These are phyloP conservation scores for Lamproptera curius DNA, from an alignment of 2,888 invertebrate species.

Conservation along the genomic window DNA sequence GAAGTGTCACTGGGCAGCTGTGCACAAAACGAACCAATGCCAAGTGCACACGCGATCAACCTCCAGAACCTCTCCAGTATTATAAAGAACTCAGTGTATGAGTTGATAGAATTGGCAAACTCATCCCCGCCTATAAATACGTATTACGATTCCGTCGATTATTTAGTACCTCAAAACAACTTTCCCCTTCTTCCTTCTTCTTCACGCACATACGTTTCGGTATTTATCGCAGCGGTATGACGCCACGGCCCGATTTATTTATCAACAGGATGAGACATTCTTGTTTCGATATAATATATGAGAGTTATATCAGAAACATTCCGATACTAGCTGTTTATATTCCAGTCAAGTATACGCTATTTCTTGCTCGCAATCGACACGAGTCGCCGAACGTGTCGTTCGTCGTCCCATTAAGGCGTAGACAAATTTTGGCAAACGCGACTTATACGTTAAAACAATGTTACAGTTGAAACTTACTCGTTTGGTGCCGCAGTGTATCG, in stretches of 20 bases:
- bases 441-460: conserved; percentile 8
- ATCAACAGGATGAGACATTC: background rate
- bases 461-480: conserved; percentile 56
- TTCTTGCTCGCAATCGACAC: background rate
- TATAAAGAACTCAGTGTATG: conserved; percentile 14
- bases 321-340: no score
- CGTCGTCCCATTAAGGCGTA: background rate
- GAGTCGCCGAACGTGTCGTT: background rate
- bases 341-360: no score
- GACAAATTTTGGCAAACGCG: conserved; percentile 19
- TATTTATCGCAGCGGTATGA: background rate
- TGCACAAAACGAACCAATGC: conserved; percentile 25
- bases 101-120: conserved; percentile 5
- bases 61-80: conserved; percentile 24
- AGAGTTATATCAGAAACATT: background rate
- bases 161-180: conserved; percentile 8
- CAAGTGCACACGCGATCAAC: conserved; percentile 27
- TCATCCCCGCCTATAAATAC: conserved; percentile 12
- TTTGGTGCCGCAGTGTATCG: conserved; percentile 69
- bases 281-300: no score
- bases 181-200: background rate
- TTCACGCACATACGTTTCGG: background rate
- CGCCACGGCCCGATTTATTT: background rate
- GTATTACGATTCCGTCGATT: background rate
- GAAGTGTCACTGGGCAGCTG: no score